Evolutionary conservation across 2,888 invertebrate species (phyloP).

Genomic region (Nemotelus pantherinus): DNA sequence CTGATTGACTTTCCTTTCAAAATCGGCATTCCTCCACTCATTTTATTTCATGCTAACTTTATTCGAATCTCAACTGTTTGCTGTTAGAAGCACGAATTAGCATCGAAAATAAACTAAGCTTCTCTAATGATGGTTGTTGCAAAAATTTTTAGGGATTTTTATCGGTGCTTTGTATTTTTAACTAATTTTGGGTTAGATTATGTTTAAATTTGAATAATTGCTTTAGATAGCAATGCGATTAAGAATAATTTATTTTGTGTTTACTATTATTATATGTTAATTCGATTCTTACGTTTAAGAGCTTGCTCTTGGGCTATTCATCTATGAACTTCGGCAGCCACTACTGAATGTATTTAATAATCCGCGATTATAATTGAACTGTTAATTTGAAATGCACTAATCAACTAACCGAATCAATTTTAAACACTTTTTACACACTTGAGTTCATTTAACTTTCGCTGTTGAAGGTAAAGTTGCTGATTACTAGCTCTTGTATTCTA

Average conservation of each 20-base stretch:
- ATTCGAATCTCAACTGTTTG: background rate
- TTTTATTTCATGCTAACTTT: slow-evolving; percentile 24
- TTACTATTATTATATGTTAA: background rate
- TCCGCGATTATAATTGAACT: slow-evolving; percentile 3
- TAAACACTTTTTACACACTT: slow-evolving; percentile 29
- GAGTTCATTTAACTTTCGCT: slow-evolving; percentile 10
- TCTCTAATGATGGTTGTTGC: no score
- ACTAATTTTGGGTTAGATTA: slow-evolving; percentile 4
- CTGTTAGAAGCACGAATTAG: slow-evolving; percentile 1
- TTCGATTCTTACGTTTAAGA: slow-evolving; percentile 7
- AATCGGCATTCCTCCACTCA: slow-evolving; percentile 39
- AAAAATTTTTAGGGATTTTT: slow-evolving; percentile 15
- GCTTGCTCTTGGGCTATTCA: slow-evolving; percentile 3
- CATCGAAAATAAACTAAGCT: background rate
- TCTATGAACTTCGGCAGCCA: background rate
- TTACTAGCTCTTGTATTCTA: background rate
- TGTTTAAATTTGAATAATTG: background rate
- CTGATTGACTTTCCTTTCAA: slow-evolving; percentile 9
- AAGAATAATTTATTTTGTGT: background rate
- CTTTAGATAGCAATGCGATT: slow-evolving; percentile 29
- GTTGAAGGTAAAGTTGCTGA: background rate
- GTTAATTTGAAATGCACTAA: slow-evolving; percentile 16
- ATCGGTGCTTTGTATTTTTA: slow-evolving; percentile 21
- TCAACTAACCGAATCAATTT: slow-evolving; percentile 7
- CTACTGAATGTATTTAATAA: background rate